Conservation (phyloP, 2,797 vertebrate genomes). For the Coregonus suidteri region DNA sequence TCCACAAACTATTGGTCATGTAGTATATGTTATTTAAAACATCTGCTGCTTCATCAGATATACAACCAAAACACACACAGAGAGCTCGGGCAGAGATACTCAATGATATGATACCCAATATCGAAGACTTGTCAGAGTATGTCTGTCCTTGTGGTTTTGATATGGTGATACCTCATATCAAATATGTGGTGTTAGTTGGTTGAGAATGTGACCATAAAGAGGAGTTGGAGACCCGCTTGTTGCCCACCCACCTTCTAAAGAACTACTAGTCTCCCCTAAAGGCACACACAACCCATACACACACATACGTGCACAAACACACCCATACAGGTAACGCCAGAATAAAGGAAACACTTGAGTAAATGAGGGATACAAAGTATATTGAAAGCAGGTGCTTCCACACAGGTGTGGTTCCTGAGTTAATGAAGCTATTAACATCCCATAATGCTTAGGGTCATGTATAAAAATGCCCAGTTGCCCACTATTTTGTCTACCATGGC, state of each 20-base stretch:
- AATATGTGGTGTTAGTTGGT: neutral
- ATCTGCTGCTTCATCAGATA: slow-evolving; percentile 33
- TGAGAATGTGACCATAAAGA: neutral
- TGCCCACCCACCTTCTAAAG: neutral
- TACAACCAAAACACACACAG: slow-evolving; percentile 14
- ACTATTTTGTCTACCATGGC: no score
- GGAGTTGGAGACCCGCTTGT: neutral
- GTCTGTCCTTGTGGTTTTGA: neutral
- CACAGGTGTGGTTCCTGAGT: no score
- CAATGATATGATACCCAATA: neutral
- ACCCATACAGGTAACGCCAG: neutral
- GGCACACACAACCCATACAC: slow-evolving; percentile 2
- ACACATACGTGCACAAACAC: neutral
- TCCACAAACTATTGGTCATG: no score
- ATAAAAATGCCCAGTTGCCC: no score
- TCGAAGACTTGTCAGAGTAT: neutral
- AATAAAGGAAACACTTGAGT: no score
- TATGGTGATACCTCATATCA: no score
- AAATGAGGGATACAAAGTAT: no score
- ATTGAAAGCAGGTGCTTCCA: no score
- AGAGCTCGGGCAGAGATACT: neutral
- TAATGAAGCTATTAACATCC: no score
- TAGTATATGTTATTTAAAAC: slow-evolving; percentile 40
- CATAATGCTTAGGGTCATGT: no score
- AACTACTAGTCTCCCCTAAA: neutral